A percentile compares a stretch with the other conserved stretches of the same genome.
These are phyloP conservation scores for Brachionus manjavacas DNA, from an alignment of 1,140 invertebrate species.

Conservation along the genomic window DNA sequence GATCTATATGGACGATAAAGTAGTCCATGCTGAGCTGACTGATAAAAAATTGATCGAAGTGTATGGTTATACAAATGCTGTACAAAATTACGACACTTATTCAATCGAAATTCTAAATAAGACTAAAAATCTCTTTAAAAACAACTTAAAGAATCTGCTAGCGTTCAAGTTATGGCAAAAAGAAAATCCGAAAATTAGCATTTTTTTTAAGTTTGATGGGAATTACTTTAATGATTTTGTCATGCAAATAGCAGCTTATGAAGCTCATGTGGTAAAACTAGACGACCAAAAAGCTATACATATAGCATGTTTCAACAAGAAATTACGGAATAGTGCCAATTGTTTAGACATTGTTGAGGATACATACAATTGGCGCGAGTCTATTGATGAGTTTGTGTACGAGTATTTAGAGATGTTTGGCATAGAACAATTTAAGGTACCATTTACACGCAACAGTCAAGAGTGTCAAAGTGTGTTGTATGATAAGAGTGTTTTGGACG, in stretches of 20 bases:
- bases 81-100: conserved; percentile 23
- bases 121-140: neutral
- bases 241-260: neutral
- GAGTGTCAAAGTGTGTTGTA: neutral
- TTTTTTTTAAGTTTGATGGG: conserved; percentile 13
- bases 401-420: neutral
- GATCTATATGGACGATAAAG: conserved; percentile 4
- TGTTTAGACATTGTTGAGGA: neutral
- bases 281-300: conserved; percentile 6
- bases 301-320: conserved; percentile 8
- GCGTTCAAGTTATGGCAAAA: neutral
- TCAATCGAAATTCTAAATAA: conserved; percentile 3
- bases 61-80: conserved; percentile 23
- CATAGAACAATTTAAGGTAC: conserved; percentile 1
- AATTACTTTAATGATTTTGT: conserved; percentile 23
- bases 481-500: neutral
- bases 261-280: conserved; percentile 8
- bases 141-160: neutral
- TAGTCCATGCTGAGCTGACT: neutral
- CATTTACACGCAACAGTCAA: neutral
- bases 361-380: neutral
- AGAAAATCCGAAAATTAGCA: neutral
- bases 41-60: conserved; percentile 21
- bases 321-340: neutral
- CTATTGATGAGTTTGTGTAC: neutral